Evolutionary conservation across 2,888 invertebrate species (phyloP), one percentile per base, ranked within the genome.

Genomic region (Eurytoma californica): DNA sequence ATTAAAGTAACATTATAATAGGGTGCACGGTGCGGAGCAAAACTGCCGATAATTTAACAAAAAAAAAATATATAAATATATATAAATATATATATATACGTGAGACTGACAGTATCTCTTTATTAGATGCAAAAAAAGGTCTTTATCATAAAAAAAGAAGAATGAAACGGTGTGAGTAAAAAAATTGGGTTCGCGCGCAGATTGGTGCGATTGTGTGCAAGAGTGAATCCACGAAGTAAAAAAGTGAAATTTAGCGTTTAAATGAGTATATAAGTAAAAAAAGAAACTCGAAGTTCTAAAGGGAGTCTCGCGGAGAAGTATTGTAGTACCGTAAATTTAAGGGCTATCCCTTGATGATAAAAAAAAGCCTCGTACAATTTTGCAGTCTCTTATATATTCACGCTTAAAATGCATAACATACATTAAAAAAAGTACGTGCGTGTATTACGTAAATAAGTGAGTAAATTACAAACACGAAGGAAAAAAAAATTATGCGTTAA

Each of bases 71-170:
- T 39, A 39, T 39, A 39, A 9, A 39, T 39, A 39, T 39, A 39
- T 39, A 39, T 9, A 80, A 68, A 73, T 84, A 86, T 39, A 39
- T 9, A 80, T 72, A 73, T 84, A 86, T 81, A 84, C 81, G 84
- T 87, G 87, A 87, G 88, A 87, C 87, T 87, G 88, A 88, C 84
- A 85, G 84, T 86, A 83, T 84, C 83, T 77, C 84, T 85, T 84
- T 80, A 82, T 82, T 84, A 83, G 81, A 83, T 80, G 83, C 83
- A 81, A 82, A 63, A 39, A 39, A 39, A 75, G 83, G 84, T 84
- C 81, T 78, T 82, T 78, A 77, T 82, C 72, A 77, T 82, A 77
- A 28, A 70, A 65, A 76, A 72, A 77, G 79, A 61, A 13, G 28
- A 39, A 30, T 12, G 39, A 9, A 9, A 66, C 5, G 51, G 53